Conservation (phyloP, 2,797 vertebrate species). For the Hyperoplus immaculatus region DNA sequence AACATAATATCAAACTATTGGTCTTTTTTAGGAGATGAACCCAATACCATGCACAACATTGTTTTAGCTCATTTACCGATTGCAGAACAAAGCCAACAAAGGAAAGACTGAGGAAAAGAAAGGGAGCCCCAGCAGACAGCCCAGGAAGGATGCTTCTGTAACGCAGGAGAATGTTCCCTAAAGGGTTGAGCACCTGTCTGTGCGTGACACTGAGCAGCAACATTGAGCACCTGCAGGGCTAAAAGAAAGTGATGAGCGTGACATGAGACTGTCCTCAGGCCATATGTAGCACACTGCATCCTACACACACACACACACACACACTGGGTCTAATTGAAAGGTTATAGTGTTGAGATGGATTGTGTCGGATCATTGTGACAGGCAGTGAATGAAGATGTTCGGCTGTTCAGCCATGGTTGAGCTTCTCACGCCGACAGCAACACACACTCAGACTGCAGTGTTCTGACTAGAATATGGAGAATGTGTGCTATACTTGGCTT, state of each 20-base stretch:
- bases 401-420: constrained; percentile 53
- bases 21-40: no score
- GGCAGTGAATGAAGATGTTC: constrained; percentile 73
- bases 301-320: constrained; percentile 31
- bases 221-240: constrained; percentile 54
- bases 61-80: no score
- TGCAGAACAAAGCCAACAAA: no score
- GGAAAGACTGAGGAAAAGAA: no score
- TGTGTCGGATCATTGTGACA: constrained; percentile 64
- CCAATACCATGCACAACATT: no score
- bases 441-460: constrained; percentile 35
- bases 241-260: constrained; percentile 60
- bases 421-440: constrained; percentile 46
- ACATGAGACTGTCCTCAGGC: constrained; percentile 53
- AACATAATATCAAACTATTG: no score
- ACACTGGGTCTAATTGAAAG: constrained; percentile 28
- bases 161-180: no score
- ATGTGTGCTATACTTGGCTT: constrained; percentile 16
- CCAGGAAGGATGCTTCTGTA: no score
- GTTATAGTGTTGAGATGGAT: constrained; percentile 47
- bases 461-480: constrained; percentile 14
- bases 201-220: constrained; percentile 37
- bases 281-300: constrained; percentile 30
- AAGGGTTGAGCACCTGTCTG: no score
- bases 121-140: no score